Evolutionary conservation across 2,888 invertebrate species (phyloP).

Genomic region (Mythimna lalbum): DNA sequence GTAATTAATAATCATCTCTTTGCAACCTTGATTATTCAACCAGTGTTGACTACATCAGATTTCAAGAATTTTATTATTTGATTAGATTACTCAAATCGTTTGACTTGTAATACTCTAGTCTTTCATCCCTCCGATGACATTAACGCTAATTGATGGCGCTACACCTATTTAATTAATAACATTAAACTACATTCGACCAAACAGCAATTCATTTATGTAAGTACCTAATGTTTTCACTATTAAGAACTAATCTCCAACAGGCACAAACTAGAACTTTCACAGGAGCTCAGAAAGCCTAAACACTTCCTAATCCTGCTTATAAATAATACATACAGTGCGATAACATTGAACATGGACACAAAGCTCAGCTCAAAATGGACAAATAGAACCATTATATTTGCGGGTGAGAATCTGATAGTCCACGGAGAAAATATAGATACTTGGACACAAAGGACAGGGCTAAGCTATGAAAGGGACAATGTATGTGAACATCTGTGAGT

Average conservation of each 20-base stretch:
- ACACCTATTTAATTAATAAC: background rate
- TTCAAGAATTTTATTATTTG: too few species aligned
- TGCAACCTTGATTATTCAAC: too few species aligned
- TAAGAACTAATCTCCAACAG: constrained; percentile 11
- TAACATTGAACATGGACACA: constrained; percentile 57
- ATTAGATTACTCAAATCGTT: too few species aligned
- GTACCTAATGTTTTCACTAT: background rate
- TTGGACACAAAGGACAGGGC: constrained; percentile 58
- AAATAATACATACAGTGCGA: constrained; percentile 65
- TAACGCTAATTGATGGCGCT: background rate
- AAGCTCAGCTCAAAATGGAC: constrained; percentile 63
- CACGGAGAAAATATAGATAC: constrained; percentile 51
- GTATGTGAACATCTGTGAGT: constrained; percentile 39
- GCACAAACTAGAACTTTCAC: constrained; percentile 51
- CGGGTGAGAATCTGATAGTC: constrained; percentile 63
- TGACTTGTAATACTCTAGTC: too few species aligned
- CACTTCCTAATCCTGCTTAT: constrained; percentile 57
- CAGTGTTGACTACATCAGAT: too few species aligned
- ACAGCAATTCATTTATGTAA: background rate
- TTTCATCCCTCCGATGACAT: background rate
- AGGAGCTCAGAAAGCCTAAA: constrained; percentile 48
- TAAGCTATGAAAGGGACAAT: constrained; percentile 56
- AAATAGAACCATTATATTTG: constrained; percentile 67
- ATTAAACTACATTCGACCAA: background rate
- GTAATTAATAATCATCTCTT: too few species aligned